phyloP scores from a whole-genome alignment of 2,797 vertebrate species.

The Pteropus rufus region DNA sequence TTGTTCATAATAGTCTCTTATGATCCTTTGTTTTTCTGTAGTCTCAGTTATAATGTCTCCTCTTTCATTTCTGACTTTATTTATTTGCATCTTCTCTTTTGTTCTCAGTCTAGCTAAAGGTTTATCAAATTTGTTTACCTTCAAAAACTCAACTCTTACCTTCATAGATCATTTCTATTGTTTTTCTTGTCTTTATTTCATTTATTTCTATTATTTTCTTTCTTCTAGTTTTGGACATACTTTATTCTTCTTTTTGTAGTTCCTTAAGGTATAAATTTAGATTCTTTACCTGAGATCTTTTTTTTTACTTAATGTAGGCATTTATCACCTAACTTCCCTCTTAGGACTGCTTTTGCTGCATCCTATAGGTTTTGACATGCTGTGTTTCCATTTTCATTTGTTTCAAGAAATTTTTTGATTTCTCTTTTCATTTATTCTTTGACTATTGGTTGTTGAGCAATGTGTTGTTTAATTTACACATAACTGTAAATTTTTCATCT shows the following conservation, averaged over 20 bases:
- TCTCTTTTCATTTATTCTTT: neutral
- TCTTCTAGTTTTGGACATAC: neutral
- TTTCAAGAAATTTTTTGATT: neutral
- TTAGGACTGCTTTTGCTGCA: neutral
- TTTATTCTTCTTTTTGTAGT: neutral
- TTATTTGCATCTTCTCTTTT: neutral
- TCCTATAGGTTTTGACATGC: neutral
- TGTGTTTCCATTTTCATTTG: neutral
- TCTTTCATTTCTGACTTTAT: neutral
- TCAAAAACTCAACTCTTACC: neutral
- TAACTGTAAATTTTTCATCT: neutral
- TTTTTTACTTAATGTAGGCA: neutral
- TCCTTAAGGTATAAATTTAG: neutral
- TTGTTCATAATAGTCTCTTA: neutral
- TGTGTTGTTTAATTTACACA: neutral
- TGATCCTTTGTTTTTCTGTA: neutral
- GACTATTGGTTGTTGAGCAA: neutral
- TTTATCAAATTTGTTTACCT: neutral
- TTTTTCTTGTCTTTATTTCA: neutral
- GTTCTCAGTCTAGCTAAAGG: neutral
- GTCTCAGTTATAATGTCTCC: neutral
- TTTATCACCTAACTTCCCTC: neutral
- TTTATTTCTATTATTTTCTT: neutral
- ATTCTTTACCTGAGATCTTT: neutral
- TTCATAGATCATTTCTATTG: neutral